Evolutionary conservation across 1,140 invertebrate genomes (phyloP).

Genomic region (Leptinotarsa texana): DNA sequence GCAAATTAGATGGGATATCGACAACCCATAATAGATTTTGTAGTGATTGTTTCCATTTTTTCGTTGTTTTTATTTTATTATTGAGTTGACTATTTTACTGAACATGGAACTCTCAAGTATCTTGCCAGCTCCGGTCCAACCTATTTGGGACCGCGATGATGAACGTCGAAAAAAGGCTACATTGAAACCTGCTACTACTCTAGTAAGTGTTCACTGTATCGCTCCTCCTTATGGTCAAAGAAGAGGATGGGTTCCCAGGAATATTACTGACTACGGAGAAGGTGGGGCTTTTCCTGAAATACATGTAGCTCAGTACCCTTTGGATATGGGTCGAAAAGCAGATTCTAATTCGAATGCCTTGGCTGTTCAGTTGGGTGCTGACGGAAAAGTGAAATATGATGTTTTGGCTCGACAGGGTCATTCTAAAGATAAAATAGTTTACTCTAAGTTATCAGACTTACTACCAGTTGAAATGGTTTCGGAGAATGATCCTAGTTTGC

Average conservation of each 20-base stretch:
- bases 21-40: too few species aligned
- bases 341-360: constrained; percentile 86
- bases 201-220: constrained; percentile 81
- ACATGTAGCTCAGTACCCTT: constrained; percentile 93
- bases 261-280: constrained; percentile 86
- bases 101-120: constrained; percentile 60
- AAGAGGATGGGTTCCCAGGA: constrained; percentile 91
- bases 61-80: not conserved
- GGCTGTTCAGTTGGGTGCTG: constrained; percentile 90
- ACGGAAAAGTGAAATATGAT: constrained; percentile 97
- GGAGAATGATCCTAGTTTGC: constrained; percentile 87
- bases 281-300: constrained; percentile 99
- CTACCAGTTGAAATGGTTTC: constrained; percentile 90
- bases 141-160: constrained; percentile 86
- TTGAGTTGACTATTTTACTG: too few species aligned
- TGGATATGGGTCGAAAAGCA: constrained; percentile 81
- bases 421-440: constrained; percentile 95
- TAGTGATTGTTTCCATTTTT: not conserved
- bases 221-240: constrained; percentile 97
- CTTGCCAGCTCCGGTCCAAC: constrained; percentile 81
- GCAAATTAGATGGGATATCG: too few species aligned
- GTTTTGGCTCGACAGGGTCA: constrained; percentile 93
- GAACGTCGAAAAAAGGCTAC: constrained; percentile 68
- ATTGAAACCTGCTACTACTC: constrained; percentile 65
- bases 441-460: constrained; percentile 92